A percentile compares a stretch with the other conserved stretches of the same genome.
These are phyloP conservation scores for Hydrotaea diabolus DNA, from an alignment of 2,888 invertebrate species.

Conservation along the genomic window DNA sequence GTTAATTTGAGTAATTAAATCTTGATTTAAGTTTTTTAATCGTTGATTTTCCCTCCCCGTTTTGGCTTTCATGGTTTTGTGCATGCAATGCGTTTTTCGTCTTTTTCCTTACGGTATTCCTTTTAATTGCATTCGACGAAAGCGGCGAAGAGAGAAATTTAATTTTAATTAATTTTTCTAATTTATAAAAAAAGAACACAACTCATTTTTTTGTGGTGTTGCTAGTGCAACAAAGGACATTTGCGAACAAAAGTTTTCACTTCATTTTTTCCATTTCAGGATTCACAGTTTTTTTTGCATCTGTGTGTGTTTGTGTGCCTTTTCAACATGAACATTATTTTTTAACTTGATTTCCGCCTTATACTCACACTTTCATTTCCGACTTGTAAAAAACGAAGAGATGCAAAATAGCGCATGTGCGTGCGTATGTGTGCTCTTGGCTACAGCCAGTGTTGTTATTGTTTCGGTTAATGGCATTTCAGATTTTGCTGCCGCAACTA, in stretches of 20 bases:
- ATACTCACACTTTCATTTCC: conserved; percentile 63
- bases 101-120: not conserved
- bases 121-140: conserved; percentile 24
- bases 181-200: conserved; percentile 40
- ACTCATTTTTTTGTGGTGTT: conserved; percentile 4
- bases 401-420: not conserved
- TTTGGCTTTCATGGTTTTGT: not conserved
- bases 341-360: conserved; percentile 55
- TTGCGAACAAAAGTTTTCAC: conserved; percentile 49
- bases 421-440: not conserved
- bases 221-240: conserved; percentile 35
- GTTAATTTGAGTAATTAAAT: conserved; percentile 58
- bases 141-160: conserved; percentile 19
- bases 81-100: not conserved
- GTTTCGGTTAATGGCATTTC: conserved; percentile 39
- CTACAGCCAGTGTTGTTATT: conserved; percentile 16
- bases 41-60: not conserved
- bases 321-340: conserved; percentile 37
- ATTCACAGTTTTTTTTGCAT: not conserved
- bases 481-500: conserved; percentile 37
- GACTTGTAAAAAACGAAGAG: conserved; percentile 4
- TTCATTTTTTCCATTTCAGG: not conserved
- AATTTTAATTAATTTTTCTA: conserved; percentile 50
- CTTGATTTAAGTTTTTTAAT: conserved; percentile 21
- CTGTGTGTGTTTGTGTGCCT: conserved; percentile 29